Base-by-base conservation (phyloP, 2,113 vertebrate genomes). In the Pseudonaja textilis region DNA sequence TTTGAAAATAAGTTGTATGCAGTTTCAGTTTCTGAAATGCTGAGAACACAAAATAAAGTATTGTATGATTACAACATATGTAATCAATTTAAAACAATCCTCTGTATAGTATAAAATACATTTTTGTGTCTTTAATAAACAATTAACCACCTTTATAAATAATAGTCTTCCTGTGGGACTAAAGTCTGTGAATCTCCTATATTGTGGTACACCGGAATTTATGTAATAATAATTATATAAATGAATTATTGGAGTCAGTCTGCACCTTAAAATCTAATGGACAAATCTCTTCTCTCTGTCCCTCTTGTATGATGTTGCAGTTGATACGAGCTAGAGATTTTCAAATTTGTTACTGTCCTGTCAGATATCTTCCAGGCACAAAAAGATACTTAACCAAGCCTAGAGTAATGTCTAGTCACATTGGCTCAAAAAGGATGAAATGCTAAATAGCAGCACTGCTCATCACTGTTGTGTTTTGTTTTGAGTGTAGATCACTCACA, bases 11-110 rank as follows among this genome's bases (percentile, higher is more conserved):
- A 93, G 87, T 85, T 69, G 55, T 25, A 85, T 94, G 25, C 22
- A 74, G 25, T 55, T 87, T 87, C 57, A 87, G 5, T 45, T 55
- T 93, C 50, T 90, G 50, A 95, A 45, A 85, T 55, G n/a, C 18
- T 85, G 42, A 20, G 87, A 74, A 93, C 87, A 88, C 7, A 88
- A 56, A 54, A 87, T 26, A 87, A 87, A 54, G 25, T 29, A 69
- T 14, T 34, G 12, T 18, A 26, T 52, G 45, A 87, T 87, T 50
- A 87, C 22, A 87, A 42, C 34, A 4, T 7, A 42, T 81, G 6
- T 42, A 39, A 22, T 81, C 34, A 81, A 81, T 42, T 20, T 81
- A 42, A 81, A 81, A 22, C 74, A 81, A 42, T 81, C 74, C 7
- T 42, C 34, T 81, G 74, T 81, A 39, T 3, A 42, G 3, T 81